These are phyloP conservation scores for Siniperca obscura DNA, from an alignment of 2,797 vertebrate genomes.

Conservation along the genomic window DNA sequence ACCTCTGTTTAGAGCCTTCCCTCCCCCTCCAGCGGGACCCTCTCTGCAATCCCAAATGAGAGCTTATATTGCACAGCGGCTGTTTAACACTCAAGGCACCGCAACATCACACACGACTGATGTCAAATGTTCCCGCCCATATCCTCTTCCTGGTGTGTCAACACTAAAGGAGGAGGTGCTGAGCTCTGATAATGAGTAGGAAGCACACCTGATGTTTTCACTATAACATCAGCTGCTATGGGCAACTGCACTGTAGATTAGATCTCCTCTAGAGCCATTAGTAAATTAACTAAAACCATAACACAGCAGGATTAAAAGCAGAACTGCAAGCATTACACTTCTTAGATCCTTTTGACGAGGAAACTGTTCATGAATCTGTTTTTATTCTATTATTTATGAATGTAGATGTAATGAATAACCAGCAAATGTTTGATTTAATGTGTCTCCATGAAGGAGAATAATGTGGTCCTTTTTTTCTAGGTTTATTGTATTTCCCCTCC, in stretches of 20 bases:
- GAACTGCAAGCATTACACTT: not conserved
- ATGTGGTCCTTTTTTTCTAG: constrained; percentile 1
- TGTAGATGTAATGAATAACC: constrained; percentile 12
- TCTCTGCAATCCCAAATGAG: constrained; percentile 69
- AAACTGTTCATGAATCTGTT: constrained; percentile 12
- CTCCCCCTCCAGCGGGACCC: constrained; percentile 63
- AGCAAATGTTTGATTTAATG: constrained; percentile 26
- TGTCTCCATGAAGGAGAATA: not conserved
- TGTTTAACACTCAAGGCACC: constrained; percentile 56
- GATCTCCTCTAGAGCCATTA: constrained; percentile 1
- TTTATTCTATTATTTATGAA: constrained; percentile 9
- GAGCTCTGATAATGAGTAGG: constrained; percentile 37
- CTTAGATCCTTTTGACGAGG: not conserved
- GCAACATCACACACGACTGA: constrained; percentile 40
- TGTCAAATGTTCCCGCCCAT: constrained; percentile 54
- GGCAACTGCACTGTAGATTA: constrained; percentile 14
- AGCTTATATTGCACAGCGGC: constrained; percentile 59
- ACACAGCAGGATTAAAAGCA: constrained; percentile 19
- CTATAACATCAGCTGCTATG: constrained; percentile 13
- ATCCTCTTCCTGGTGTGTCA: constrained; percentile 55
- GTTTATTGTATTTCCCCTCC: not conserved
- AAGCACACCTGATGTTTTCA: constrained; percentile 54
- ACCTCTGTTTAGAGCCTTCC: constrained; percentile 58
- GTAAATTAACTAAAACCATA: constrained; percentile 24
- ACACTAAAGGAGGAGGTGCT: constrained; percentile 50